Conservation (phyloP, 2,113 vertebrate genomes). For the Bolborhynchus lineola region DNA sequence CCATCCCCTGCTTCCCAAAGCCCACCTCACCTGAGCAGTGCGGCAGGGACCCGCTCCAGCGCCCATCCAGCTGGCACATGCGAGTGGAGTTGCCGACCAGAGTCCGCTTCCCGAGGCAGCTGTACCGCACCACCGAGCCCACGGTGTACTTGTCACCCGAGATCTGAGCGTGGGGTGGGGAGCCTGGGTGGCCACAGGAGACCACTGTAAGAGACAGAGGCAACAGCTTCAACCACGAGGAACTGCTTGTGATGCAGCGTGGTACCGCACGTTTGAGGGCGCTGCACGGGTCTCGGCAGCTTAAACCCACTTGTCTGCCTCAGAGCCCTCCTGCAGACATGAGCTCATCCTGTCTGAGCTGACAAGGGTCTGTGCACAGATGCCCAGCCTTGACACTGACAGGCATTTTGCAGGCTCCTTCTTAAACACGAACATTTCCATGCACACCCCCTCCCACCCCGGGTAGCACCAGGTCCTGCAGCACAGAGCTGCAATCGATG, state of each 20-base stretch:
- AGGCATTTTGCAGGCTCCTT: background rate
- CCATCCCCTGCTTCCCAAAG: background rate
- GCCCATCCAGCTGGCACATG: constrained; percentile 92
- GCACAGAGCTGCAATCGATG: background rate
- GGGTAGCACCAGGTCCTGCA: background rate
- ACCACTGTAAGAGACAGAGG: constrained; percentile 80
- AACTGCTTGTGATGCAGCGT: background rate
- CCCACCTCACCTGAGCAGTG: constrained; percentile 91
- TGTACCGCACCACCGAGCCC: constrained; percentile 90
- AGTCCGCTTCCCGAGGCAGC: constrained; percentile 82
- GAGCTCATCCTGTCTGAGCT: background rate
- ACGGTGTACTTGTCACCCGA: constrained; percentile 87
- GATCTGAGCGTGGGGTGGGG: constrained; percentile 88
- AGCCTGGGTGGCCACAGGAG: constrained; percentile 89
- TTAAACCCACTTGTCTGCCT: background rate
- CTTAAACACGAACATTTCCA: background rate
- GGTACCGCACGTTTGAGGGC: accelerated
- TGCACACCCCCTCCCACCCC: background rate
- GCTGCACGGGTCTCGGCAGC: accelerated
- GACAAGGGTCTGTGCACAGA: background rate
- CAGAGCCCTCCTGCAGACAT: background rate
- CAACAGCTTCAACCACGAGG: accelerated
- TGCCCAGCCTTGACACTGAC: too few relatives aligned
- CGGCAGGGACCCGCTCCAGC: constrained; percentile 93
- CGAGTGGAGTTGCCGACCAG: constrained; percentile 90